phyloP scores from a whole-genome alignment of 2,113 vertebrate species.

The Callaeas wilsoni region DNA sequence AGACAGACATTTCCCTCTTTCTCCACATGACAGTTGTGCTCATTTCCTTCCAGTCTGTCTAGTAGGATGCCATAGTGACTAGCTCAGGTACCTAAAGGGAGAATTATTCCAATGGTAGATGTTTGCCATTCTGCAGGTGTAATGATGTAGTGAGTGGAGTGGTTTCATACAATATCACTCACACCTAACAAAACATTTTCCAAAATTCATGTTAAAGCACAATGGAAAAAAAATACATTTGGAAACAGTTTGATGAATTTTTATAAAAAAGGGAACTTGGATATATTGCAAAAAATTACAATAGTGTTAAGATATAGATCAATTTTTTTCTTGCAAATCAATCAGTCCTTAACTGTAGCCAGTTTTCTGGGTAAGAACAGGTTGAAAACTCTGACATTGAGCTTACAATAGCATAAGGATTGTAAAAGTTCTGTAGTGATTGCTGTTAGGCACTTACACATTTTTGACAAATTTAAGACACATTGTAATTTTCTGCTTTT shows the following conservation, averaged over 20 bases:
- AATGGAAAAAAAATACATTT: not conserved
- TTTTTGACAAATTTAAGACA: not conserved
- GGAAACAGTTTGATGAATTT: not conserved
- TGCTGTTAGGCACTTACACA: not conserved
- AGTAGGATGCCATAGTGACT: not conserved
- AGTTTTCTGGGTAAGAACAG: not conserved
- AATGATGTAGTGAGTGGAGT: not conserved
- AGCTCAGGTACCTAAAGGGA: not conserved
- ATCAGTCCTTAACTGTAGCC: not conserved
- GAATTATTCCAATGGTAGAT: not conserved
- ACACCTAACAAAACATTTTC: not conserved
- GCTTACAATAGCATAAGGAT: not conserved
- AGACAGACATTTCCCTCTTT: not conserved
- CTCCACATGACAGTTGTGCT: not conserved
- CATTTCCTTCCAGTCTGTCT: not conserved
- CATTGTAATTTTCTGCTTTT: not conserved
- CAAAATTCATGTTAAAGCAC: not conserved
- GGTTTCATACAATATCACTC: not conserved
- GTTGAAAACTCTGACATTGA: not conserved
- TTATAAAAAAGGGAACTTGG: not conserved
- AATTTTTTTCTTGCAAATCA: not conserved
- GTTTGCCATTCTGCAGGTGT: not conserved
- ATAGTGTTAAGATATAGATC: not conserved
- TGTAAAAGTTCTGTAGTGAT: not conserved
- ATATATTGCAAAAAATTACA: not conserved